Evolutionary conservation across 1,140 invertebrate genomes (phyloP), one percentile per base, ranked within the genome.

Genomic region (Lasioglossum baleicum): DNA sequence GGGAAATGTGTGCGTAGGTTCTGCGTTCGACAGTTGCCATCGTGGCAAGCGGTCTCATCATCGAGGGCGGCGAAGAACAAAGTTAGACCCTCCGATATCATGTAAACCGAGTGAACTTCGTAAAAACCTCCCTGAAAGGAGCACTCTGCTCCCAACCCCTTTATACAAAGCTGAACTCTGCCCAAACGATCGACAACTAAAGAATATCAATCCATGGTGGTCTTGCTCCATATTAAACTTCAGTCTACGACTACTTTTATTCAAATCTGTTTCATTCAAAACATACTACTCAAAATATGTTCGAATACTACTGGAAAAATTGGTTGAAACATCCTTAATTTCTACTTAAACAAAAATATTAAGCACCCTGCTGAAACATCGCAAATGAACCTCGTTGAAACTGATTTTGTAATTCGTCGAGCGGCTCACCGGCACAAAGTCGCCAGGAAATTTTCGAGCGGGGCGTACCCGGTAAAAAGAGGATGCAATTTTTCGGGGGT

Each of bases 11-110:
- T 22, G 65, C 7, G 10, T n/a, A 22, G 66, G 64, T 75, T 53
- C 53, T 78, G 66, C 66, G 53, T 82, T 82, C 79, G 83, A 84
- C 65, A 75, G 42, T 71, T 48, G 53, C 48, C 53, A 42, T 26
- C 42, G 15, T 51, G 35, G 20, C n/a, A 11, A 66, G 13, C 13
- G 6, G 69, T 60, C 42, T 60, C 17, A 70, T 70, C 51, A 58
- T 58, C 15, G 51, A 4, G 31, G 26, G 5, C 13, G 31, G 26
- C 0, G 48, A 40, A n/a, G 40, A 66, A 66, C 40, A 66, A 66
- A 44, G 40, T 10, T 35, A 35, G 64, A 22, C 64, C 64, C 20
- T 66, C n/a, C 6, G 20, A 13, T 20, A n/a, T 44, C 64, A 20
- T 22, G 11, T 65, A 58, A 58, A n/a, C 20, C 17, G n/a, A 42